A percentile compares a stretch with the other conserved stretches of the same genome.
Conservation (phyloP, 1,140 invertebrate species). For the Platyura marginata region DNA sequence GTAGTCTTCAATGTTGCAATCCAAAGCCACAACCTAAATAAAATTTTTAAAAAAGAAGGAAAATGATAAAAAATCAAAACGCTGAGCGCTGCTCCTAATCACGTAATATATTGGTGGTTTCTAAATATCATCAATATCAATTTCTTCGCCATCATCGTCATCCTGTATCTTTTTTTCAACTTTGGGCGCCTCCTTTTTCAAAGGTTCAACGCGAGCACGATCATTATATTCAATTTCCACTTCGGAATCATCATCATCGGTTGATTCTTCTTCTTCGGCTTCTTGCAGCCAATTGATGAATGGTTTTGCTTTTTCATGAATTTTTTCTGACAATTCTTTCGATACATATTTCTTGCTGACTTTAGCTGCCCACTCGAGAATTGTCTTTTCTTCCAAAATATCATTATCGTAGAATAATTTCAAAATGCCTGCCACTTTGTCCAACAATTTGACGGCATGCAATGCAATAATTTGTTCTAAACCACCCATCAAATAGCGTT, state of each 20-base stretch:
- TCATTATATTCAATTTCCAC: conserved; percentile 74
- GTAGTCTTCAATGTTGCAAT: neutral
- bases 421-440: conserved; percentile 77
- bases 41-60: neutral
- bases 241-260: conserved; percentile 50
- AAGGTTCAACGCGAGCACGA: conserved; percentile 52
- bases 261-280: conserved; percentile 74
- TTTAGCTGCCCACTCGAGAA: conserved; percentile 91
- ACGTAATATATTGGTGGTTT: conserved; percentile 5
- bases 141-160: conserved; percentile 58
- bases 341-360: conserved; percentile 85
- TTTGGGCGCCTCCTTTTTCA: conserved; percentile 39
- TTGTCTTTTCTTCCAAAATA: conserved; percentile 82
- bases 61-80: neutral
- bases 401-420: conserved; percentile 85
- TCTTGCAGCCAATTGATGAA: conserved; percentile 95
- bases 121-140: conserved; percentile 89
- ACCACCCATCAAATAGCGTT: conserved; percentile 87
- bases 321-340: conserved; percentile 79
- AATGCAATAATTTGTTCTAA: conserved; percentile 84
- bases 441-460: conserved; percentile 59
- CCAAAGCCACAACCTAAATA: neutral
- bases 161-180: conserved; percentile 32
- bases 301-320: conserved; percentile 78
- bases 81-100: neutral